A percentile compares a stretch with the other conserved stretches of the same genome.
Evolutionary conservation across 2,888 invertebrate species (phyloP).

Genomic region (Tridacna crocea): DNA sequence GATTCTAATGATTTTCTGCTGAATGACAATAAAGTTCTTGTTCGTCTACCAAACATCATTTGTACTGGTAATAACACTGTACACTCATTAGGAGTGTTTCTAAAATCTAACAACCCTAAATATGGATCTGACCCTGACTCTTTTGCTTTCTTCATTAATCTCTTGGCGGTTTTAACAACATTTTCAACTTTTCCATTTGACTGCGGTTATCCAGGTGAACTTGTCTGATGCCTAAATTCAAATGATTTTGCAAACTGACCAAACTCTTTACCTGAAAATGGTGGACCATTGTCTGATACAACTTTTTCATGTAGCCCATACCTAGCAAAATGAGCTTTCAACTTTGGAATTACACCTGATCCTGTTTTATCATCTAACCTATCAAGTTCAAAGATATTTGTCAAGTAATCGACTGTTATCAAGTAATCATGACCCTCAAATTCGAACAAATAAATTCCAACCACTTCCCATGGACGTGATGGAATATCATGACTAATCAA

Average conservation of each 20-base stretch:
- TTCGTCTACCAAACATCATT: constrained; percentile 16
- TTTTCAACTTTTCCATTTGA: constrained; percentile 47
- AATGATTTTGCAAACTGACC: constrained; percentile 25
- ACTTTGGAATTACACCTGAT: constrained; percentile 25
- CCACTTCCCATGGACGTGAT: constrained; percentile 41
- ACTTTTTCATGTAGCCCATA: constrained; percentile 36
- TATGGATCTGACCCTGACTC: constrained; percentile 31
- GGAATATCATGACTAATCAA: constrained; percentile 50
- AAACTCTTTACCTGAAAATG: constrained; percentile 28
- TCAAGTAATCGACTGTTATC: constrained; percentile 45
- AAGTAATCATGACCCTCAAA: constrained; percentile 40
- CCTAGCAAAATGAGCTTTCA: constrained; percentile 44
- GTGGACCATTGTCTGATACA: constrained; percentile 43
- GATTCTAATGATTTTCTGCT: constrained; percentile 22
- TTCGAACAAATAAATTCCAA: constrained; percentile 53
- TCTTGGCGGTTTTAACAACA: constrained; percentile 45
- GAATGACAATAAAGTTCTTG: constrained; percentile 28
- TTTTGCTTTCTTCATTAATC: constrained; percentile 47
- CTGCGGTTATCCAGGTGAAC: constrained; percentile 21
- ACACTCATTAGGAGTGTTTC: constrained; percentile 42
- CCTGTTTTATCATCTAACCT: constrained; percentile 34
- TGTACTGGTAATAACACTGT: constrained; percentile 27
- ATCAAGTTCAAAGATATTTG: constrained; percentile 47
- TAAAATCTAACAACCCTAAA: constrained; percentile 36
- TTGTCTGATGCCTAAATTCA: constrained; percentile 40